phyloP scores from a whole-genome alignment of 2,888 invertebrate species.

The Dolichopus griseipennis region DNA sequence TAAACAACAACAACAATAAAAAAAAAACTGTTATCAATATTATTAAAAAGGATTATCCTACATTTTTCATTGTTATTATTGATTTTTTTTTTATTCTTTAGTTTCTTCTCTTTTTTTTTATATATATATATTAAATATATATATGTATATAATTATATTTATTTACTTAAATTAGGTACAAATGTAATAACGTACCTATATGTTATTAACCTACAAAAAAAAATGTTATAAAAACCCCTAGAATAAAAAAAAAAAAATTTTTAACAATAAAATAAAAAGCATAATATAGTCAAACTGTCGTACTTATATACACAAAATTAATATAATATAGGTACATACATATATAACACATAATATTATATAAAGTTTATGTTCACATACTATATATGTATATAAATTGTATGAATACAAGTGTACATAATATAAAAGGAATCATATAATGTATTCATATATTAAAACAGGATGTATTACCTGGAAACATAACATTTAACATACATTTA shows the following conservation, averaged over 20 bases:
- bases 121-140: background rate
- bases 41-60: background rate
- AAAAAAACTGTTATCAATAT: background rate
- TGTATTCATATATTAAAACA: background rate
- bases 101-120: background rate
- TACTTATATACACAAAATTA: too few species aligned
- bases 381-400: background rate
- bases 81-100: too few species aligned
- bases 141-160: background rate
- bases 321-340: too few species aligned
- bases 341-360: too few species aligned
- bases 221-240: too few species aligned
- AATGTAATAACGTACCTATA: background rate
- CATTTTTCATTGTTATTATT: background rate
- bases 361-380: too few species aligned
- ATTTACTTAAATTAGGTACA: background rate
- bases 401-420: background rate
- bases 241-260: too few species aligned
- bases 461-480: background rate
- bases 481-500: background rate
- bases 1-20: too few species aligned
- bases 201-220: background rate
- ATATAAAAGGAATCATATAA: too few species aligned
- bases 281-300: too few species aligned
- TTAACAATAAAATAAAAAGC: too few species aligned